Evolutionary conservation across 1,140 invertebrate species (phyloP).

Genomic region (Monomorium pharaonis): DNA sequence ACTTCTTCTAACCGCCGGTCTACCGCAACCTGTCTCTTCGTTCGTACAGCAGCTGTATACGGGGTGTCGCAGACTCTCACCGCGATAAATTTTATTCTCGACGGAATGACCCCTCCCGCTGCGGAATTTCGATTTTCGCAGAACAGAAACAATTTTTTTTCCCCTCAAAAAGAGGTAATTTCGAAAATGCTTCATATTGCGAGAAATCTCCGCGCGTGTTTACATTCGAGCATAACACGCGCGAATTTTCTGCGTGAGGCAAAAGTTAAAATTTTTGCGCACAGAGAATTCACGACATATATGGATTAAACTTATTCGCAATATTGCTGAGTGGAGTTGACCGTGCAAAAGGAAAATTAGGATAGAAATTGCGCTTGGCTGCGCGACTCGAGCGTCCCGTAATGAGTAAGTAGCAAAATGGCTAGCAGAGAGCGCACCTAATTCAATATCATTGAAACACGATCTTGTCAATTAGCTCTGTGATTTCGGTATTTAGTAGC

Average conservation of each 20-base stretch:
- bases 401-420: conserved; percentile 51
- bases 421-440: conserved; percentile 14
- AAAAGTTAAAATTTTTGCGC: conserved; percentile 25
- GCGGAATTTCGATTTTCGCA: not conserved
- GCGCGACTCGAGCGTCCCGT: not conserved
- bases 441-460: conserved; percentile 55
- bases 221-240: not conserved
- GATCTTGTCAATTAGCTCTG: conserved; percentile 53
- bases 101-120: not conserved
- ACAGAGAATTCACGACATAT: conserved; percentile 15
- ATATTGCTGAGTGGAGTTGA: conserved; percentile 22
- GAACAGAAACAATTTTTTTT: not conserved
- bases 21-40: conserved; percentile 44
- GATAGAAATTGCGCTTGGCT: not conserved
- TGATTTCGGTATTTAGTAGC: conserved; percentile 50
- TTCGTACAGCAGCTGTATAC: conserved; percentile 31
- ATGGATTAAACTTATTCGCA: conserved; percentile 35
- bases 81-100: conserved; percentile 3
- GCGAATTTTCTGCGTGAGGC: not conserved
- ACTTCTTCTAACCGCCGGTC: conserved; percentile 53
- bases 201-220: not conserved
- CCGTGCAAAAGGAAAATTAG: conserved; percentile 35
- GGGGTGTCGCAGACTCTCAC: not conserved
- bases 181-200: not conserved
- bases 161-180: not conserved